Evolutionary conservation across 2,797 vertebrate species (phyloP), one percentile per base, ranked within the genome.

Genomic region (Acipenser transmontanus): DNA sequence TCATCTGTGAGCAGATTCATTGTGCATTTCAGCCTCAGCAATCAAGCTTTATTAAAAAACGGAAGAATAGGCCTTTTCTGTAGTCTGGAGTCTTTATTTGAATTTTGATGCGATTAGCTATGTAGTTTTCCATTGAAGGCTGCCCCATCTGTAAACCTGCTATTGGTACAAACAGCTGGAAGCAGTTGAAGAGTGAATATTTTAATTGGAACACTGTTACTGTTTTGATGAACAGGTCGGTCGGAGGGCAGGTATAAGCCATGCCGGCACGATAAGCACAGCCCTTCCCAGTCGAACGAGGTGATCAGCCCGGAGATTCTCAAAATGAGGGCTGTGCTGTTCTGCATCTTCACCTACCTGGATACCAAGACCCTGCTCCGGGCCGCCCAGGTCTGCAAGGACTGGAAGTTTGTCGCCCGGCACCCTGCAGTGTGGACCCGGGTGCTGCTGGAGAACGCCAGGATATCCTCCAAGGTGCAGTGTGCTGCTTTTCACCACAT

Each of bases 321-420:
- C 76, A 99, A 99, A 87, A 99, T 97, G 93, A 79, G 97, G 0
- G 97, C 96, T 0, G 96, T 95, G 1, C 91, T 99, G 3, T 99
- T 98, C 87, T 98, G 96, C 74, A 97, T 99, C 87, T 99, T 99
- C 87, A 98, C 96, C 69, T 99, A 99, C 84, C 82, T 99, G 85
- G 96, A 99, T 75, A 98, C 93, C 1, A 94, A 94, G 84, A 98
- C 95, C 0, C 85, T 99, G 68, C 87, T 98, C 76, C 87, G 91
- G 14, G 91, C 91, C 0, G 96, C 95, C 0, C 95, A 98, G 81
- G 95, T 97, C 69, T 97, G 94, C 85, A 90, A 92, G 9, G 95
- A 98, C 86, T 99, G 97, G 96, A 96, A 91, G 75, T 98, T 97
- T 2, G 96, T 99, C 80, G 95, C 96, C 1, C 91, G 97, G 8